A percentile compares a stretch with the other conserved stretches of the same genome.
These are phyloP conservation scores for Furcula furcula DNA, from an alignment of 2,888 invertebrate species.

Conservation along the genomic window DNA sequence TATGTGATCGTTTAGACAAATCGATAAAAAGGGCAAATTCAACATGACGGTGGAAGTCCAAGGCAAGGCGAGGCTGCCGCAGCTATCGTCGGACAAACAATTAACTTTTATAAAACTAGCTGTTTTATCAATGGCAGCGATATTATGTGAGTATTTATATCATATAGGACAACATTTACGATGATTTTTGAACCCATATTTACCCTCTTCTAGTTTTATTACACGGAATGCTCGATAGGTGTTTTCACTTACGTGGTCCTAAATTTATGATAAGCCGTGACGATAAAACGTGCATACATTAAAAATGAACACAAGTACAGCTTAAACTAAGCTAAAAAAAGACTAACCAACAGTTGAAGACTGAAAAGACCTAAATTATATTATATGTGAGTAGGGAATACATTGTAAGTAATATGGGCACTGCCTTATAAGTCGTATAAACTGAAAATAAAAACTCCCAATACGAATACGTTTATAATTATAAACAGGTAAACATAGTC, in stretches of 20 bases:
- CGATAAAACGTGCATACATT: slow-evolving; percentile 22
- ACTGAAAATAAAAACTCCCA: too few species aligned
- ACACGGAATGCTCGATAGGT: slow-evolving; percentile 9
- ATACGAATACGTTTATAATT: too few species aligned
- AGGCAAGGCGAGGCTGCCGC: slow-evolving; percentile 58
- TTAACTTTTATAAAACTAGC: slow-evolving; percentile 85
- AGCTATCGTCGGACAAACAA: slow-evolving; percentile 75
- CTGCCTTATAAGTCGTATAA: too few species aligned
- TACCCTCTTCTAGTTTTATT: slow-evolving; percentile 4
- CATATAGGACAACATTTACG: slow-evolving; percentile 9
- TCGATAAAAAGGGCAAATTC: slow-evolving; percentile 20
- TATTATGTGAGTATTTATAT: slow-evolving; percentile 89
- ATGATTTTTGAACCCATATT: slow-evolving; percentile 3
- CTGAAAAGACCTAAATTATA: too few species aligned
- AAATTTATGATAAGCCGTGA: slow-evolving; percentile 26
- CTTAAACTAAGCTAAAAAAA: too few species aligned
- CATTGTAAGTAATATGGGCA: too few species aligned
- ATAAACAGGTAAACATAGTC: too few species aligned
- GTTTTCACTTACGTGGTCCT: slow-evolving; percentile 46
- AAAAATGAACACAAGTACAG: slow-evolving; percentile 11
- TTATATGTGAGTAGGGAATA: too few species aligned
- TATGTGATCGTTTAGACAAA: slow-evolving; percentile 33
- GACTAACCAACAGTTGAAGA: too few species aligned
- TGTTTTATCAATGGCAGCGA: slow-evolving; percentile 94
- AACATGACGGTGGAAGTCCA: slow-evolving; percentile 69